Evolutionary conservation across 2,888 invertebrate genomes (phyloP), one percentile per base, ranked within the genome.

Genomic region (Thecocarcelia acutangulata): DNA sequence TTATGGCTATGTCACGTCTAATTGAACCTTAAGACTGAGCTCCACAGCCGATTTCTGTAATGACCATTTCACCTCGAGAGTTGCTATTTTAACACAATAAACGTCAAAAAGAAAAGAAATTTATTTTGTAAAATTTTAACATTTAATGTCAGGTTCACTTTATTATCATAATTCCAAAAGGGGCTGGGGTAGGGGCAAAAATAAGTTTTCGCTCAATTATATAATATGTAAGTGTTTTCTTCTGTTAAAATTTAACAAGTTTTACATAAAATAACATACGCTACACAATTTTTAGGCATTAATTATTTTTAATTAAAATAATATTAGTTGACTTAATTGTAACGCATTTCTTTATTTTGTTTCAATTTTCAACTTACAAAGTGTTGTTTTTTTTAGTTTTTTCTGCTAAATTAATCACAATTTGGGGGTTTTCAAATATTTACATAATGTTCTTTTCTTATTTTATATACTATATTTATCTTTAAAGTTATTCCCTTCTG

Each of bases 121-220:
- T 9, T 28, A 5, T 19, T 15, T 73, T 68, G 11, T 72, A 52
- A 33, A 58, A 63, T 44, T 17, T 74, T 54, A 70, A 69, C 69
- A 82, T 78, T 78, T 66, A 82, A 78, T 78, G 46, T 82, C 69
- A 73, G 81, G 77, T 77, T 81, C 73, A 78, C 15, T 82, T 82
- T 82, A 78, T 82, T 82, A 82, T 82, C 69, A 73, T 69, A 70
- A 59, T 78, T 78, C 74, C 46, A 59, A 76, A 33, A 21, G 52
- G 68, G 58, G 52, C 28, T 64, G 50, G 72, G 68, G 40, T 13
- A 52, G 72, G 54, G 48, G 9, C 33, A 46, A 61, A 63, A 73
- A 69, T 46, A 37, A 33, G 33, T 66, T 68, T 61, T 68, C 11
- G 12, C 59, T 76, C 54, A 68, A 63, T 56, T 59, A 56, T 68